Conservation (phyloP, 2,888 invertebrate species). For the Hipparchia semele region DNA sequence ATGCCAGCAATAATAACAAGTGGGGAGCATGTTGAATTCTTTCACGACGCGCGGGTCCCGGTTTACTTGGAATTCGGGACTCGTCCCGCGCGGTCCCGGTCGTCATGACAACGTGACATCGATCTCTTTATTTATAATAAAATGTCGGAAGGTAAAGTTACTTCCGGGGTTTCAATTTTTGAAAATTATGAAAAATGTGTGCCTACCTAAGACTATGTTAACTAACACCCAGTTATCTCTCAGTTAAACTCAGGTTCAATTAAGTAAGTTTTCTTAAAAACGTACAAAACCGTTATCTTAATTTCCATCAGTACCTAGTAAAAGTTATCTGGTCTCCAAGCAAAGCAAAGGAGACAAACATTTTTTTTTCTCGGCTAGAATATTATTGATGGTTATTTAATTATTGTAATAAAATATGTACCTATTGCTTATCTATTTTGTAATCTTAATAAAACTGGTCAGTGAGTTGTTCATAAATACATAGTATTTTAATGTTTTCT, state of each 20-base stretch:
- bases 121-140: constrained; percentile 9
- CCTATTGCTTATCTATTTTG: background rate
- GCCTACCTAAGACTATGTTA: no score
- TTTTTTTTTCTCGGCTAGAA: background rate
- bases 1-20: constrained; percentile 12
- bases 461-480: background rate
- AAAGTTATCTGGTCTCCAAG: background rate
- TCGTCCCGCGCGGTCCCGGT: constrained; percentile 25
- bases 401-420: constrained; percentile 9
- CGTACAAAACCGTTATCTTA: background rate
- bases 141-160: constrained; percentile 1
- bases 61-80: constrained; percentile 30
- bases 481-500: constrained; percentile 9
- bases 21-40: constrained; percentile 10
- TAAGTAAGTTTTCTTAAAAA: no score
- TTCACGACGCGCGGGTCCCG: constrained; percentile 13
- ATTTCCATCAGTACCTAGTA: background rate
- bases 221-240: no score
- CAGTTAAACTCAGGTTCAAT: no score
- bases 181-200: background rate
- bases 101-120: constrained; percentile 29
- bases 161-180: background rate
- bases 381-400: constrained; percentile 12
- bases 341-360: background rate
- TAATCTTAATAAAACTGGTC: constrained; percentile 13